These are phyloP conservation scores for Syrmaticus mikado DNA, from an alignment of 2,113 vertebrate genomes.

Conservation along the genomic window DNA sequence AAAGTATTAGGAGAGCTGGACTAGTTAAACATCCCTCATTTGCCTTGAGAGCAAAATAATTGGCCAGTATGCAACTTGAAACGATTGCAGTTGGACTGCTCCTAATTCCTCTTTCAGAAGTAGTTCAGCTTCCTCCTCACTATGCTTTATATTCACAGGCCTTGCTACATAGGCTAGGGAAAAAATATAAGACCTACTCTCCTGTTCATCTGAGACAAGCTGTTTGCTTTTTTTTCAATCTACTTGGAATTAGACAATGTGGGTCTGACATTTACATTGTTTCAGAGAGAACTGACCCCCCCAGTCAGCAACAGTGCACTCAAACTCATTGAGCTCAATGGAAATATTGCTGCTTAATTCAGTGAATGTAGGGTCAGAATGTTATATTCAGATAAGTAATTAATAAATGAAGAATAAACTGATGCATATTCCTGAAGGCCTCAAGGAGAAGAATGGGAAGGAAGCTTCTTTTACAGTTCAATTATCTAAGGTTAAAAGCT, in stretches of 20 bases:
- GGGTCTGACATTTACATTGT: not conserved
- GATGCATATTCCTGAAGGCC: not conserved
- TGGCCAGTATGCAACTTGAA: not conserved
- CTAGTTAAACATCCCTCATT: not conserved
- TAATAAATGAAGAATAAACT: not conserved
- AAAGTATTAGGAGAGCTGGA: not conserved
- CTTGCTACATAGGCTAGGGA: not conserved
- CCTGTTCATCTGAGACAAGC: not conserved
- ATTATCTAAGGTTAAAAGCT: slow-evolving; percentile 10
- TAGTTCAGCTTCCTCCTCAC: not conserved
- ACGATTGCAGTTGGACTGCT: not conserved
- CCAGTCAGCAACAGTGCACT: not conserved
- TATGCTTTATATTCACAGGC: not conserved
- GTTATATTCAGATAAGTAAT: not conserved
- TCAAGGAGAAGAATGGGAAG: not conserved
- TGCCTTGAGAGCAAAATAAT: not conserved
- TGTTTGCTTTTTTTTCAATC: not conserved
- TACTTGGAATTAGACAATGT: not conserved
- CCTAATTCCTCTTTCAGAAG: not conserved
- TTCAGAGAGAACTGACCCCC: not conserved
- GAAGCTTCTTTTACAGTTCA: not conserved
- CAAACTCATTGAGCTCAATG: not conserved
- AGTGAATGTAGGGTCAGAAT: not conserved
- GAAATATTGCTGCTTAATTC: not conserved
- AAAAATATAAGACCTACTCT: not conserved